Evolutionary conservation across 2,113 vertebrate genomes (phyloP).

Genomic region (Meles meles): DNA sequence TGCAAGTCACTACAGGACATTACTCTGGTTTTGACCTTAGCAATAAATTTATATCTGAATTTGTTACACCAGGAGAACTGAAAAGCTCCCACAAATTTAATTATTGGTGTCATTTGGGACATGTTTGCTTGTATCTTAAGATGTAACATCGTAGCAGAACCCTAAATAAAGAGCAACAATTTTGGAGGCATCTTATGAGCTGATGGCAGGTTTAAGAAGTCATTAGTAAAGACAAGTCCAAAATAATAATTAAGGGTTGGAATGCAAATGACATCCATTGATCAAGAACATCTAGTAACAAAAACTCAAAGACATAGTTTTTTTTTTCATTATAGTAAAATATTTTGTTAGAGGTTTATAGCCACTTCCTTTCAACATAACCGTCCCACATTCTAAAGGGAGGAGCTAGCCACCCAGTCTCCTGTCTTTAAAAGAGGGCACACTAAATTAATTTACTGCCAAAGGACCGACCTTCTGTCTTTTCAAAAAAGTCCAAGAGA

Average conservation of each 20-base stretch:
- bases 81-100: constrained; percentile 19
- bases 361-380: constrained; percentile 16
- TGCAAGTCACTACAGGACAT: neutral
- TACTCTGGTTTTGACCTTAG: neutral
- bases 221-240: neutral
- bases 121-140: constrained; percentile 37
- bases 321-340: constrained; percentile 1
- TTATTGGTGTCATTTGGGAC: constrained; percentile 35
- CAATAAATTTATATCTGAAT: constrained; percentile 63
- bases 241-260: neutral
- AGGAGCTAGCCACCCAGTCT: neutral
- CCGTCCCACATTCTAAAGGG: neutral
- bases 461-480: neutral
- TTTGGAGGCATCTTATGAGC: neutral
- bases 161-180: neutral
- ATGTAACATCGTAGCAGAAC: neutral
- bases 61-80: constrained; percentile 8
- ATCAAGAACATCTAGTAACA: neutral
- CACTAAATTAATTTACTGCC: constrained; percentile 51
- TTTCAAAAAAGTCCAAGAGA: neutral
- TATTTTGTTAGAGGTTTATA: constrained; percentile 23
- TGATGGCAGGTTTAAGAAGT: neutral
- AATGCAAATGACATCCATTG: neutral
- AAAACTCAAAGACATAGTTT: neutral
- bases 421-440: neutral